Conservation (phyloP, 2,888 invertebrate species). For the Acleris cristana region DNA sequence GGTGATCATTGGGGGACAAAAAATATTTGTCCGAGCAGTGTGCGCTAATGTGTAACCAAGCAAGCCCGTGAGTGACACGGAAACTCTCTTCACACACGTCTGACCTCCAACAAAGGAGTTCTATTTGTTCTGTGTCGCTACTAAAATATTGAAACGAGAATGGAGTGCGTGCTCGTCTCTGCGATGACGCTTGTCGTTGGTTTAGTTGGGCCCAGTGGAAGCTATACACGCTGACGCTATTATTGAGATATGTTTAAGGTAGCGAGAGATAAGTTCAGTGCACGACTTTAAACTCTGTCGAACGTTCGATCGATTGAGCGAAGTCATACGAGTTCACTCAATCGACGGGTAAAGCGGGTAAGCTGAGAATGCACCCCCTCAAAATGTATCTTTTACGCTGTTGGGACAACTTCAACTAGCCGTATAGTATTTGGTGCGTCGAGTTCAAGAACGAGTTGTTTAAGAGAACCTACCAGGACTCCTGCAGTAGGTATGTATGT, state of each 20-base stretch:
- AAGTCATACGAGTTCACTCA: too few species aligned
- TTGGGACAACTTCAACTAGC: too few species aligned
- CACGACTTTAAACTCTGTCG: too few species aligned
- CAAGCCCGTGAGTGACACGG: constrained; percentile 73
- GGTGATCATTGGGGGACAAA: constrained; percentile 78
- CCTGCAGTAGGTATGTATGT: too few species aligned
- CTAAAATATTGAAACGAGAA: constrained; percentile 81
- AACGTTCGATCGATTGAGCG: too few species aligned
- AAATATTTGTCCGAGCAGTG: constrained; percentile 72
- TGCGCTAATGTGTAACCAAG: constrained; percentile 78
- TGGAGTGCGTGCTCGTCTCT: constrained; percentile 69
- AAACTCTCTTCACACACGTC: constrained; percentile 81
- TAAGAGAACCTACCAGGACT: too few species aligned
- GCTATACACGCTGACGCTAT: constrained; percentile 40
- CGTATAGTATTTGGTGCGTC: too few species aligned
- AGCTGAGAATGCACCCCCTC: too few species aligned
- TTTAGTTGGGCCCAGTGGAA: constrained; percentile 49
- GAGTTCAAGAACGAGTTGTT: too few species aligned
- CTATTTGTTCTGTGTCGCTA: constrained; percentile 79
- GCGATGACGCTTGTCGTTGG: constrained; percentile 57
- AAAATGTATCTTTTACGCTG: too few species aligned
- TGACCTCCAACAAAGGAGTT: constrained; percentile 81
- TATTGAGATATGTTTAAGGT: not conserved
- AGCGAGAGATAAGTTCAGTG: not conserved
- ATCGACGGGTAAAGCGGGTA: too few species aligned